Base-by-base conservation (phyloP, 2,888 invertebrate genomes). In the Euclidia mi region DNA sequence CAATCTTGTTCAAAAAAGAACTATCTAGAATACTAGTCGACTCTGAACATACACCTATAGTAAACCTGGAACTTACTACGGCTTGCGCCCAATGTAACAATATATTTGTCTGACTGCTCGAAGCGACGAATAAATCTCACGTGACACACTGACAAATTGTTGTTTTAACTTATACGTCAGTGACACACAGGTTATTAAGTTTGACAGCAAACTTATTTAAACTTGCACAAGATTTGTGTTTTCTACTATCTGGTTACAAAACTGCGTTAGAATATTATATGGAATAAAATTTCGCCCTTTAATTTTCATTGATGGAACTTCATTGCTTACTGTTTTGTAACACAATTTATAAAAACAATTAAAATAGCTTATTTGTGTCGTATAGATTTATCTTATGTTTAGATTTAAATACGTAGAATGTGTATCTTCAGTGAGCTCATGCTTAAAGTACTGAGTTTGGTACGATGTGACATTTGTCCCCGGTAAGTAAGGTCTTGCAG, bases 1-100 rank as follows among this genome's bases (percentile, higher is more conserved):
- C 14, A 34, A 14, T n/a, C 10, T n/a, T 25, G 20, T 25, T 25
- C 20, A 25, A n/a, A 37, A 10, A 18, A 37, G 15, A 6, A 37
- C 37, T 6, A 37, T 15, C 7, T 4, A 20, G 20, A 12, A 10
- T 12, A 3, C 2, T 7, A 20, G 20, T 11, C 40, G 9, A 2
- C 11, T 42, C 51, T 44, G 31, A 38, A 66, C 44, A 60, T 65
- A 62, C 18, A 11, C 3, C 6, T 18, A 56, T 71, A 53, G 72
- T 76, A 71, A 44, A 47, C 38, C 15, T 12, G 59, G 78, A 76
- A 73, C 72, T 71, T 78, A 78, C 77, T 76, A 78, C 59, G 68
- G 61, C 63, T 71, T 66, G 61, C 65, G 68, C 65, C 65, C 66
- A 67, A 67, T 32, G 75, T 38, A 48, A 47, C 51, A 32, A 57